Conservation (phyloP, 1,140 invertebrate genomes). For the Tenebrio molitor region DNA sequence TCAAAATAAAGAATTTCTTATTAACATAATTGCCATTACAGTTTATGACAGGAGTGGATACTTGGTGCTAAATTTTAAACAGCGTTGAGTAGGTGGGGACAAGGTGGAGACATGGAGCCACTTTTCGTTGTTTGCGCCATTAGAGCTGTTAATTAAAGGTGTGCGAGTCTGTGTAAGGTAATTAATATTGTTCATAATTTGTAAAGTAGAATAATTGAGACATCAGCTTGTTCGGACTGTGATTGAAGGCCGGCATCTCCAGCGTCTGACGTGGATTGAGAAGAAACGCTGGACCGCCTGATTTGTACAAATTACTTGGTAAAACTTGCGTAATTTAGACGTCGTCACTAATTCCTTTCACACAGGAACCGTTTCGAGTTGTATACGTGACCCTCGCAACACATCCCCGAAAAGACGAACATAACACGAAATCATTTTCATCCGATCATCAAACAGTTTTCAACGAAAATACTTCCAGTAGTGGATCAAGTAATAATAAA, state of each 20-base stretch:
- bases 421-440: too few species aligned
- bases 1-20: too few species aligned
- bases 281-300: slow-evolving; percentile 54
- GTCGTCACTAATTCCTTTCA: slow-evolving; percentile 46
- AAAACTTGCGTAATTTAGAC: slow-evolving; percentile 55
- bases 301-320: slow-evolving; percentile 56
- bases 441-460: too few species aligned
- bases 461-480: too few species aligned
- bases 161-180: slow-evolving; percentile 14
- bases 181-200: slow-evolving; percentile 41
- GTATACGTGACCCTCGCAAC: slow-evolving; percentile 11
- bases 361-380: slow-evolving; percentile 32
- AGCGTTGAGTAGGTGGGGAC: too few species aligned
- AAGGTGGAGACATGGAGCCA: too few species aligned
- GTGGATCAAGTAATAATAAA: too few species aligned
- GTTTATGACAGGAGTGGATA: too few species aligned
- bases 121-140: background rate
- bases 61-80: too few species aligned
- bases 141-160: slow-evolving; percentile 25
- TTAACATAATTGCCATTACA: too few species aligned
- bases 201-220: slow-evolving; percentile 53
- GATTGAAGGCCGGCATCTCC: slow-evolving; percentile 53
- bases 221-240: slow-evolving; percentile 52
- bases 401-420: too few species aligned
- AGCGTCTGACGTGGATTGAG: slow-evolving; percentile 54